Conservation (phyloP, 2,888 invertebrate genomes). For the Chesias legatella region DNA sequence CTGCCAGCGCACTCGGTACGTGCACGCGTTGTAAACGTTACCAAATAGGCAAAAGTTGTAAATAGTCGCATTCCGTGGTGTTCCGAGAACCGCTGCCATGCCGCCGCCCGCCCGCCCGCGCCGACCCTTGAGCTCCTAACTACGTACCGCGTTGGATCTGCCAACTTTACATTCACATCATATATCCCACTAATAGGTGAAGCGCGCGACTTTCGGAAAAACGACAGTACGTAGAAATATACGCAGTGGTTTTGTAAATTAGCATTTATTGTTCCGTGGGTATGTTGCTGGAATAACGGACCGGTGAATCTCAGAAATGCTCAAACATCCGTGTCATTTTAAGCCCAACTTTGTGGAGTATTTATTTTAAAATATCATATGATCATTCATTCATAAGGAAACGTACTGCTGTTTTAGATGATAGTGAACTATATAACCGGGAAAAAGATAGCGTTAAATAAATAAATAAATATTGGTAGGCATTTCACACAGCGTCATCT, state of each 20-base stretch:
- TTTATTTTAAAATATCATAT: no score
- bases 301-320: no score
- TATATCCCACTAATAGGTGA: slow-evolving; percentile 25
- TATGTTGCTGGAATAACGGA: slow-evolving; percentile 8
- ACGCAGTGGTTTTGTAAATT: slow-evolving; percentile 27
- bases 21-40: slow-evolving; percentile 69
- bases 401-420: no score
- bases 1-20: slow-evolving; percentile 45
- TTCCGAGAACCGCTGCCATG: slow-evolving; percentile 64
- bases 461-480: no score
- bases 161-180: slow-evolving; percentile 29
- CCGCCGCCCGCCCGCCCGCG: slow-evolving; percentile 50
- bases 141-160: slow-evolving; percentile 33
- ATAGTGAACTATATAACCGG: no score
- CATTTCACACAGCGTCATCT: no score
- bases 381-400: no score
- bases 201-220: slow-evolving; percentile 20
- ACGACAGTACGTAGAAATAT: slow-evolving; percentile 22
- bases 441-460: no score
- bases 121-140: slow-evolving; percentile 38
- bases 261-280: slow-evolving; percentile 11
- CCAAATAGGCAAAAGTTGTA: slow-evolving; percentile 77
- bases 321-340: no score
- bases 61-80: slow-evolving; percentile 71
- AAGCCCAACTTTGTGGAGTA: no score